These are phyloP conservation scores for Potorous gilbertii DNA, from an alignment of 2,797 vertebrate genomes.

Conservation along the genomic window DNA sequence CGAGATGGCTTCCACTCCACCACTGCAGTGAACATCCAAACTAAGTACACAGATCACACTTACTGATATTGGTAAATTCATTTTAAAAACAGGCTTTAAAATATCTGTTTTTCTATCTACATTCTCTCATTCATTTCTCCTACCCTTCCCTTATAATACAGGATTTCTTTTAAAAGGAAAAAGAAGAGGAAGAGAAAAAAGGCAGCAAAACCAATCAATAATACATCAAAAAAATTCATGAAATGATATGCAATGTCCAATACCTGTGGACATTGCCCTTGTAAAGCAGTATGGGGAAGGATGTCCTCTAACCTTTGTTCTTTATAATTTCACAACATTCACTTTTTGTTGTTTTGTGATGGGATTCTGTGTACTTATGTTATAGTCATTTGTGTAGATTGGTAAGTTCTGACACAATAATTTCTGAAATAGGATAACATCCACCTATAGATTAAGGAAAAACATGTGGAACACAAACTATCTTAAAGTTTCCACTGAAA, in stretches of 20 bases:
- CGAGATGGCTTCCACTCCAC: not conserved
- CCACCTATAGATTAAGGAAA: not conserved
- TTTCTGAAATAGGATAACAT: not conserved
- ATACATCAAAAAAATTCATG: not conserved
- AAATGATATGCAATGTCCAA: not conserved
- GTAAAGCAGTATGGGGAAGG: not conserved
- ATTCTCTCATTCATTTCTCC: not conserved
- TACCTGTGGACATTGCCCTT: not conserved
- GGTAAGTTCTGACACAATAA: not conserved
- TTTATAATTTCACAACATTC: not conserved
- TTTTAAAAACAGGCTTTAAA: not conserved
- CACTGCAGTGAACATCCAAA: not conserved
- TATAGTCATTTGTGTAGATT: not conserved
- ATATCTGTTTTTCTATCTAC: not conserved
- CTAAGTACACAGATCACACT: not conserved
- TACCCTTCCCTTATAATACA: not conserved
- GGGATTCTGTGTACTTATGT: not conserved
- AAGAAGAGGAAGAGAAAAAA: not conserved
- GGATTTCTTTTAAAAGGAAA: not conserved
- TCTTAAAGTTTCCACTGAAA: conserved; percentile 39
- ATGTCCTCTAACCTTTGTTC: not conserved
- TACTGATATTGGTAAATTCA: too few species aligned
- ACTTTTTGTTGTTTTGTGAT: not conserved
- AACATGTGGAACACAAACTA: not conserved
- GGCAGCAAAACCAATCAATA: not conserved